A percentile compares a stretch with the other conserved stretches of the same genome.
Evolutionary conservation across 1,140 invertebrate species (phyloP).

Genomic region (Sitophilus oryzae): DNA sequence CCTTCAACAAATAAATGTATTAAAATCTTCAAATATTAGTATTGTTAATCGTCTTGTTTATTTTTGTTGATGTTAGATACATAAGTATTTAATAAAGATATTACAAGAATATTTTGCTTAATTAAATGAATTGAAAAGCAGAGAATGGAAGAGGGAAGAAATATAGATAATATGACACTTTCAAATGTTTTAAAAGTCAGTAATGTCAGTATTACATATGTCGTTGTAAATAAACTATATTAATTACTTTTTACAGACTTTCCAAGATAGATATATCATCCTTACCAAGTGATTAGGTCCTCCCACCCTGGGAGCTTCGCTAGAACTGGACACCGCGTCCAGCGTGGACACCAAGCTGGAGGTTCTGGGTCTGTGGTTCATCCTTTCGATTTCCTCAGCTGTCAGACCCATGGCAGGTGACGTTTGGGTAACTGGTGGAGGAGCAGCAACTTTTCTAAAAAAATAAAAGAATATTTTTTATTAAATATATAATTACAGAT

Average conservation of each 20-base stretch:
- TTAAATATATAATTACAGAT: no score
- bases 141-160: not conserved
- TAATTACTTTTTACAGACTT: no score
- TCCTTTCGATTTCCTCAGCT: slow-evolving; percentile 85
- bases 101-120: no score
- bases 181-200: no score
- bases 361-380: slow-evolving; percentile 78
- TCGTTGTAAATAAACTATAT: no score
- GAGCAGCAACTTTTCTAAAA: slow-evolving; percentile 44
- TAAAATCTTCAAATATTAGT: no score
- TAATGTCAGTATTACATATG: no score
- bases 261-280: not conserved
- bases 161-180: not conserved
- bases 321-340: slow-evolving; percentile 88
- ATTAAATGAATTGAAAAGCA: no score
- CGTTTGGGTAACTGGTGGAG: slow-evolving; percentile 52
- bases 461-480: slow-evolving; percentile 2
- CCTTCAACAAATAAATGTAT: no score
- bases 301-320: slow-evolving; percentile 64
- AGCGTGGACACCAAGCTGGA: slow-evolving; percentile 87
- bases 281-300: slow-evolving; percentile 50
- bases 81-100: no score
- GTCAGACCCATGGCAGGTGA: slow-evolving; percentile 76
- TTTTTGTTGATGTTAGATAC: no score
- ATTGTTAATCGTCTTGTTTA: no score